Evolutionary conservation across 2,888 invertebrate genomes (phyloP).

Genomic region (Masnerella sp.): DNA sequence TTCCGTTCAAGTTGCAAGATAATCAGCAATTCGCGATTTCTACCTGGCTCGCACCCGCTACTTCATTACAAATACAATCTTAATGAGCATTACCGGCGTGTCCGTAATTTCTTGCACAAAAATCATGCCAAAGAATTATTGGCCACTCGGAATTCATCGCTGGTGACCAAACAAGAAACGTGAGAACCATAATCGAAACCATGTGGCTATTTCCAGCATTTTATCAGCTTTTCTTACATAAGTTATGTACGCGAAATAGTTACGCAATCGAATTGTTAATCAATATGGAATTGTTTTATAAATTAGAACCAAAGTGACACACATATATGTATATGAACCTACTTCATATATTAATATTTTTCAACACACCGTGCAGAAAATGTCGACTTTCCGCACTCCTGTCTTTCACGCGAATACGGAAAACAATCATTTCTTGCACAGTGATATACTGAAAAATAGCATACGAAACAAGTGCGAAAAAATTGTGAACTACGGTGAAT

Average conservation of each 20-base stretch:
- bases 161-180: conserved; percentile 46
- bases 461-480: no score
- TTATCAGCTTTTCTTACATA: conserved; percentile 57
- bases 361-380: no score
- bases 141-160: conserved; percentile 41
- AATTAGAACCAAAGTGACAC: conserved; percentile 12
- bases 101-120: conserved; percentile 17
- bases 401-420: no score
- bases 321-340: no score
- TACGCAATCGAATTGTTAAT: conserved; percentile 53
- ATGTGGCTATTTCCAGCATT: conserved; percentile 25
- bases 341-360: no score
- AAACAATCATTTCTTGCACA: no score
- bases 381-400: no score
- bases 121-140: conserved; percentile 11
- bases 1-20: conserved; percentile 10
- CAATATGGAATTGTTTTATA: conserved; percentile 40
- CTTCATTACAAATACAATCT: conserved; percentile 41
- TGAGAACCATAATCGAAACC: conserved; percentile 44
- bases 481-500: no score
- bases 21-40: conserved; percentile 19
- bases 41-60: conserved; percentile 9
- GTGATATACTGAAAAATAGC: no score
- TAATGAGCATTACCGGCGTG: conserved; percentile 38
- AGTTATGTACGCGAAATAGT: conserved; percentile 38